Base-by-base conservation (phyloP, 1,140 invertebrate genomes). In the Spodoptera litura region DNA sequence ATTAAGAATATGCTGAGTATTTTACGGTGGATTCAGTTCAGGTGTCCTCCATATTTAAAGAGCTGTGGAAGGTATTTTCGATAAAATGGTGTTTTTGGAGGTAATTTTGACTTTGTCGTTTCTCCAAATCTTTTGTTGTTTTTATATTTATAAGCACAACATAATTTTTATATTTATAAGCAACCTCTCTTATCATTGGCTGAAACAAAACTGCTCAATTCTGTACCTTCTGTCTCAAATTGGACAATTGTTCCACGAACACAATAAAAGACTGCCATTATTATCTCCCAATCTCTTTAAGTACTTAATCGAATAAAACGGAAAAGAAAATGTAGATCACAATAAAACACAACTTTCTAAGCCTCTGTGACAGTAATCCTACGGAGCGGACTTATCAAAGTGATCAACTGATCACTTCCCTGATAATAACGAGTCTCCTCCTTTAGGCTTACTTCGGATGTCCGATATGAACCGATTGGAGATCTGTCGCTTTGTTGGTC, bases 1-100 rank as follows among this genome's bases (percentile, higher is more conserved):
- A 70, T 51, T 31, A 70, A 31, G 66, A 53, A 70, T 70, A 53
- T 70, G 66, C 66, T 70, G 66, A 70, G 66, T 70, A 70, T 70
- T 70, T 70, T 27, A 44, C n/a, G 66, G 12, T 35, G 20, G 49
- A 70, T 70, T 70, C 10, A 13, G 62, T 44, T 20, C 27, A 13
- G 58, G 58, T 31, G 15, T n/a, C 15, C 2, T 12, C 8, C 20
- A 53, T 70, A 2, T 66, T 44, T 51, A 13, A 70, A 52, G 66
- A 31, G 25, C 13, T 70, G 25, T 31, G 49, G 6, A 20, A 52
- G 20, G 13, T 70, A 53, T 31, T 44, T 68, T 66, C 15, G 62
- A 66, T 66, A 12, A 44, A 6, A 6, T 44, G 38, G 4, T 4
- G 35, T 20, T 15, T 49, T 62, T 25, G 55, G n/a, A 56, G 10